These are phyloP conservation scores for Drosophila incognita DNA, from an alignment of 2,888 invertebrate species.

Conservation along the genomic window DNA sequence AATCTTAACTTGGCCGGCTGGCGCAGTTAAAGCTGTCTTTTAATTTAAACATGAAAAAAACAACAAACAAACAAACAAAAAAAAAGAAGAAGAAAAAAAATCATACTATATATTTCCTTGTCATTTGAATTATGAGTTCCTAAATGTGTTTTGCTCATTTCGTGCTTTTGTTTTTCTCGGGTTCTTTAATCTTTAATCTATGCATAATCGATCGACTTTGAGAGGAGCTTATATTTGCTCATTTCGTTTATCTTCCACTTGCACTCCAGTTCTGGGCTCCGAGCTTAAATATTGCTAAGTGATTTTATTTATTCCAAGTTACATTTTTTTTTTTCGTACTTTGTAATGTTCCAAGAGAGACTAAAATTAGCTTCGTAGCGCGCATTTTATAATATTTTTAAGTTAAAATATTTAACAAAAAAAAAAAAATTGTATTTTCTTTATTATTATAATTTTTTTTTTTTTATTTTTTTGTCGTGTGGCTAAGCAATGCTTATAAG, in stretches of 20 bases:
- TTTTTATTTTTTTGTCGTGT: slow-evolving; percentile 14
- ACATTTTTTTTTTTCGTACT: slow-evolving; percentile 33
- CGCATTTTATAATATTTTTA: slow-evolving; percentile 61
- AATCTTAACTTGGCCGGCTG: not conserved
- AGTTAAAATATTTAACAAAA: slow-evolving; percentile 15
- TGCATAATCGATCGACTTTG: slow-evolving; percentile 12
- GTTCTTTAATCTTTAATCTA: slow-evolving; percentile 15
- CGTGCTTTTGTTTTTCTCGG: slow-evolving; percentile 13
- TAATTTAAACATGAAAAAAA: not conserved
- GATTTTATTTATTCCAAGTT: slow-evolving; percentile 68
- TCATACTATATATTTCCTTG: slow-evolving; percentile 39
- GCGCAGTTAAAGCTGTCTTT: slow-evolving; percentile 6
- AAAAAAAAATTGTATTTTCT: slow-evolving; percentile 1
- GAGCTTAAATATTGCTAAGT: slow-evolving; percentile 68
- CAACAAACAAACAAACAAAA: not conserved
- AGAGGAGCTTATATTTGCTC: not conserved
- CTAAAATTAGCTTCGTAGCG: slow-evolving; percentile 72
- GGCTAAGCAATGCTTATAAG: slow-evolving; percentile 70
- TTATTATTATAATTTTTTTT: slow-evolving; percentile 17
- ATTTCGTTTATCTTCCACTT: slow-evolving; percentile 1
- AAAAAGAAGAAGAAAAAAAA: accelerated
- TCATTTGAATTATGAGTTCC: slow-evolving; percentile 57
- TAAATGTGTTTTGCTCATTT: slow-evolving; percentile 53
- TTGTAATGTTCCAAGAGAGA: slow-evolving; percentile 72
- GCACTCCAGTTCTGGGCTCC: slow-evolving; percentile 57